phyloP scores from a whole-genome alignment of 2,113 vertebrate species.

The Caranx melampygus region DNA sequence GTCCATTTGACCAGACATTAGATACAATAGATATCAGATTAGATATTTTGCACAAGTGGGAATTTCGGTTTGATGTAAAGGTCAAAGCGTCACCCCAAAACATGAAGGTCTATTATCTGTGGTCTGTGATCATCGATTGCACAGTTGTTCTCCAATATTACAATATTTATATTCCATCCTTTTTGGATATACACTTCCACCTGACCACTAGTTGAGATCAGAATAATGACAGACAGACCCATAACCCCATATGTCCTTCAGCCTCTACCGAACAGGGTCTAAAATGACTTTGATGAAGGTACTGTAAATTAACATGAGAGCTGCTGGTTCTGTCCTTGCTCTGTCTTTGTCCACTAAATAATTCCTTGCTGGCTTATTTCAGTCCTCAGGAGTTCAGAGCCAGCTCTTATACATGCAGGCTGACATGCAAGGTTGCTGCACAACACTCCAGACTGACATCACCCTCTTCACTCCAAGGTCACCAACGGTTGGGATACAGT shows the following conservation, averaged over 20 bases:
- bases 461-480: constrained; percentile 68
- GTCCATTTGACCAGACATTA: not conserved
- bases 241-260: constrained; percentile 20
- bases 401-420: constrained; percentile 39
- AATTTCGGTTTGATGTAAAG: not conserved
- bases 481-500: constrained; percentile 14
- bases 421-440: constrained; percentile 22
- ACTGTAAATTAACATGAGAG: constrained; percentile 31
- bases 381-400: constrained; percentile 29
- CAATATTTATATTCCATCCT: not conserved
- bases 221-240: not conserved
- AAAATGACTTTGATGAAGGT: constrained; percentile 18
- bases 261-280: not conserved
- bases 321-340: constrained; percentile 52
- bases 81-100: not conserved
- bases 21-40: too few species aligned
- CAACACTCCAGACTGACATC: constrained; percentile 39
- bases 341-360: constrained; percentile 58
- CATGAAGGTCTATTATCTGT: not conserved
- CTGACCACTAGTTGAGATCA: not conserved
- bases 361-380: constrained; percentile 61
- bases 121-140: not conserved
- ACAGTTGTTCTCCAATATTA: not conserved
- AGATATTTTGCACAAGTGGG: not conserved
- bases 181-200: not conserved